Evolutionary conservation across 1,140 invertebrate genomes (phyloP), one percentile per base, ranked within the genome.

Genomic region (Zelostemma sp.): DNA sequence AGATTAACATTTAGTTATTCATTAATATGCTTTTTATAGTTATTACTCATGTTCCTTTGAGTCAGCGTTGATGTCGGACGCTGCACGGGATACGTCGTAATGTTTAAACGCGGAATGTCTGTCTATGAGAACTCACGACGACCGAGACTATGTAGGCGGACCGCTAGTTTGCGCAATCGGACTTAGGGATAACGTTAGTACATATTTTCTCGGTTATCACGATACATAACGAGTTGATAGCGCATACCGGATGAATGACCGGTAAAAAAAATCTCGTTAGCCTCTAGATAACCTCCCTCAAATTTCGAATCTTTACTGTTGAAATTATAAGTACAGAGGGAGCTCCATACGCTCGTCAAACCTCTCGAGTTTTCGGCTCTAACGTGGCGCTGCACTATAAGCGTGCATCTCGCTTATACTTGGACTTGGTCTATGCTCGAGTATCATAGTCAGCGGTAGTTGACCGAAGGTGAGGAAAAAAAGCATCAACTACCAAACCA

Each of bases 121-220:
- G 49, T 35, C 60, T 68, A 63, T 71, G 70, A 72, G 70, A 72
- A 68, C 64, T 68, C 61, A 62, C 64, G 68, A 72, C 55, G 70
- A 67, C 49, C 49, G 25, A 25, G 57, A 59, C 49, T 63, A 67
- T 54, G 69, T 72, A 64, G 70, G 70, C 65, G 70, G 64, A 72
- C 65, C 65, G 64, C 70, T 68, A 58, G 41, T 16, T n/a, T 61
- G 67, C 68, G 57, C 65, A 65, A 64, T 68, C 67, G 46, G 47
- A 35, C 60, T 60, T 56, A 46, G 62, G 57, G 51, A 70, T 62
- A 62, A 48, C 51, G 63, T 43, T 62, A 45, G 63, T 72, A 63
- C 63, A 68, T 59, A 57, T 57, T 68, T 72, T 68, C 61, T 56
- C 64, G 60, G 63, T 65, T 55, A 72, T 72, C 62, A 51, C 61